These are phyloP conservation scores for Chloroceryle inda DNA, from an alignment of 2,797 vertebrate species.

Conservation along the genomic window DNA sequence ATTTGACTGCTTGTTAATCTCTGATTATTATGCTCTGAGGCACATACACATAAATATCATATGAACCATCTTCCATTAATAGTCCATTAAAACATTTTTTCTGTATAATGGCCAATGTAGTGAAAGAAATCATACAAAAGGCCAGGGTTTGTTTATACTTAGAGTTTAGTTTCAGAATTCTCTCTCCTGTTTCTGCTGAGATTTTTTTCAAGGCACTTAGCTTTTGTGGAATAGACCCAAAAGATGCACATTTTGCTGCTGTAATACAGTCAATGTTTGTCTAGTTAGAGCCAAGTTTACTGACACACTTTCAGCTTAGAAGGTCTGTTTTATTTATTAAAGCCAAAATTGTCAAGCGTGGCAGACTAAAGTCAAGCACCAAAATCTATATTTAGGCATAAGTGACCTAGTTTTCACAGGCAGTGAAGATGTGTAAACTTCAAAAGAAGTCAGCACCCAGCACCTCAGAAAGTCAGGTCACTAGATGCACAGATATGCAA, in stretches of 20 bases:
- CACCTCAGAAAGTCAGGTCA: not conserved
- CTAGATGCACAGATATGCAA: not conserved
- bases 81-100: not conserved
- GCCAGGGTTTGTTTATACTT: not conserved
- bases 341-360: not conserved
- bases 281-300: not conserved
- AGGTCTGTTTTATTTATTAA: slow-evolving; percentile 18
- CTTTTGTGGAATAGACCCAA: not conserved
- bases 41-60: not conserved
- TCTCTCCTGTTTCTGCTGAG: not conserved
- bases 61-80: not conserved
- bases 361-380: not conserved
- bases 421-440: not conserved
- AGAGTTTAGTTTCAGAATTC: not conserved
- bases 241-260: not conserved
- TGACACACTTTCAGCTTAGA: not conserved
- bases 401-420: not conserved
- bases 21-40: not conserved
- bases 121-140: slow-evolving; percentile 9
- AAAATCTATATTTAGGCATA: slow-evolving; percentile 32
- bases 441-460: not conserved
- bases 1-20: not conserved
- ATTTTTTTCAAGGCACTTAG: not conserved
- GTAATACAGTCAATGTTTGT: not conserved
- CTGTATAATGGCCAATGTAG: not conserved